phyloP scores from a whole-genome alignment of 2,113 vertebrate species.

The Puffinus mauretanicus region DNA sequence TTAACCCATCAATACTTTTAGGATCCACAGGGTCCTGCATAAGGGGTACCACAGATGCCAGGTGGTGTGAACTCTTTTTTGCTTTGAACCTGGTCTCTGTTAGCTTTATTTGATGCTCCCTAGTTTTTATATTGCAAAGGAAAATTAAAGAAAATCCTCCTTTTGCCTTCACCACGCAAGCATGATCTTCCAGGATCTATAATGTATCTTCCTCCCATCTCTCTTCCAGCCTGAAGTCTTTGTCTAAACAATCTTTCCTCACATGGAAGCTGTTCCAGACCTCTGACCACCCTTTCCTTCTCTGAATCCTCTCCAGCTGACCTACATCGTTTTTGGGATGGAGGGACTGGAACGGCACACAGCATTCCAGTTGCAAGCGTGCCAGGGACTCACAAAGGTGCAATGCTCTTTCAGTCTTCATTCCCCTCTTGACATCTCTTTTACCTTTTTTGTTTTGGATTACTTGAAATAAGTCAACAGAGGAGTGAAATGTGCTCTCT shows the following conservation, averaged over 20 bases:
- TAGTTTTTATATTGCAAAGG: neutral
- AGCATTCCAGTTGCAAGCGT: neutral
- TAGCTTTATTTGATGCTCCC: neutral
- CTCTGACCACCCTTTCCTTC: neutral
- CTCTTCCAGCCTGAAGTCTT: neutral
- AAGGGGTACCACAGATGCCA: neutral
- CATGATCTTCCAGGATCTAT: neutral
- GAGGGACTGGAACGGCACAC: neutral
- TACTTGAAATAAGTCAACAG: neutral
- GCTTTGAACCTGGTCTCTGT: neutral
- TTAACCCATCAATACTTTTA: neutral
- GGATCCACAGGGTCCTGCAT: neutral
- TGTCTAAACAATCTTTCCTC: neutral
- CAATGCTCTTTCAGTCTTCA: neutral
- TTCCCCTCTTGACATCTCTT: neutral
- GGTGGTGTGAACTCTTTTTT: neutral
- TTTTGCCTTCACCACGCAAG: neutral
- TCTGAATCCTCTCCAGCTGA: neutral
- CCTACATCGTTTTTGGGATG: fast-evolving
- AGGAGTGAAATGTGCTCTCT: neutral
- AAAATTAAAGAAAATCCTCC: neutral
- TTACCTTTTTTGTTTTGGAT: neutral
- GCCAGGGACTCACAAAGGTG: neutral
- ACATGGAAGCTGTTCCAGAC: neutral
- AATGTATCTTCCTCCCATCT: neutral